Evolutionary conservation across 2,113 vertebrate species (phyloP), one percentile per base, ranked within the genome.

Genomic region (Xenotilapia caudafasciata): DNA sequence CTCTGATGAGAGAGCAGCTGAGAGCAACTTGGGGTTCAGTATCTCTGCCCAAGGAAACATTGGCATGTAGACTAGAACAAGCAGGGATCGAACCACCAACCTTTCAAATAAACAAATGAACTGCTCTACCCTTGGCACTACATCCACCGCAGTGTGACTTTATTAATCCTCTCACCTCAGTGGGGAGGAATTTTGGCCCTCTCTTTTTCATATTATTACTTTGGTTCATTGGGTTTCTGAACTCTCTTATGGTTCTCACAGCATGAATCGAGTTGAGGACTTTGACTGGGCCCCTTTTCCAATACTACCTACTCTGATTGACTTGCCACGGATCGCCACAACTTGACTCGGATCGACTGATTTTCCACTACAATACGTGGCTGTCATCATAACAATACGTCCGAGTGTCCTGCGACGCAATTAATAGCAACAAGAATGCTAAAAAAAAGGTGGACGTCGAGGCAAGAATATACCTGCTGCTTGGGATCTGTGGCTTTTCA

Each of bases 51-150:
- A 65, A 65, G 33, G 60, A 65, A 65, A 38, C 60, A 38, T 65
- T 65, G 33, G 60, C 19, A 65, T 38, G 33, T 38, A 38, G 33
- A 38, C 33, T 65, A 65, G 60, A 65, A n/a, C 19, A 38, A 65
- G 33, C 17, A 65, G 19, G 4, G 5, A 65, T 38, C 2, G 4
- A 65, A n/a, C 33, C 31, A 2, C 60, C 33, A 38, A 38, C 60
- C 33, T 65, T 38, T 65, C 60, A 38, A 65, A 65, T 65, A 38
- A 65, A n/a, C 60, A 65, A 38, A 38, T 65, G 6, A 65, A 65
- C 60, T 21, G 60, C 60, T 65, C 33, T 38, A 65, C 10, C 33
- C 19, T 65, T 38, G 33, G 60, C 19, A 38, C 60, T 2, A 65
- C 6, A 62, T n/a, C 58, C 1, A 12, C 17, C 9, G 2, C 31